Evolutionary conservation across 2,113 vertebrate species (phyloP).

Genomic region (Otus sunia): DNA sequence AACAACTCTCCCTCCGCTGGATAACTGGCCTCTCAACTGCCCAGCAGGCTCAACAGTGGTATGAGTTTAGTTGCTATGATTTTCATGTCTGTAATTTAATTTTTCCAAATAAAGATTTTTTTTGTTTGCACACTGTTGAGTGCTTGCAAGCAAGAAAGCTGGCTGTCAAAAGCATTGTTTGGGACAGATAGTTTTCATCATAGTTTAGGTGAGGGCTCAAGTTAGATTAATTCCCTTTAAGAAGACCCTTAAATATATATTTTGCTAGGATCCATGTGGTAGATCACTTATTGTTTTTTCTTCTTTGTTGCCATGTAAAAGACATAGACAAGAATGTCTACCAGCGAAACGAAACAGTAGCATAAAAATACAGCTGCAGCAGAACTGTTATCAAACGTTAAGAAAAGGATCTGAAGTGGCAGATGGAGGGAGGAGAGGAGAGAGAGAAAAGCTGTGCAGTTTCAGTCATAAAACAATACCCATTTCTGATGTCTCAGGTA

Average conservation of each 20-base stretch:
- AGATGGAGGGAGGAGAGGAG: neutral
- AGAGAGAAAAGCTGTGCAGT: neutral
- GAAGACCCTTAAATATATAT: neutral
- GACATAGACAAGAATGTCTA: neutral
- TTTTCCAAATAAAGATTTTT: neutral
- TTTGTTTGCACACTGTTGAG: neutral
- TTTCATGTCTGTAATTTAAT: neutral
- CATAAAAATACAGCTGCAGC: neutral
- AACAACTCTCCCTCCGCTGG: neutral
- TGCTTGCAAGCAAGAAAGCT: neutral
- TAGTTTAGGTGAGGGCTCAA: neutral
- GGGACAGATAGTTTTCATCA: neutral
- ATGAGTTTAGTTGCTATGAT: neutral
- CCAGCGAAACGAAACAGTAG: neutral
- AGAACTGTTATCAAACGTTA: neutral
- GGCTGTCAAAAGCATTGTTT: neutral
- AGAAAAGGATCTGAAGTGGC: neutral
- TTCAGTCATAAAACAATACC: neutral
- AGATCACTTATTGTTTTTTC: neutral
- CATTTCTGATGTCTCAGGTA: neutral
- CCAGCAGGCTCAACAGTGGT: neutral
- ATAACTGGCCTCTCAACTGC: neutral
- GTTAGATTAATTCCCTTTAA: neutral
- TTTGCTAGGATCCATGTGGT: neutral
- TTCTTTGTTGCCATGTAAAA: neutral